phyloP scores from a whole-genome alignment of 2,888 invertebrate genomes.

The Thysanoteuthis rhombus region DNA sequence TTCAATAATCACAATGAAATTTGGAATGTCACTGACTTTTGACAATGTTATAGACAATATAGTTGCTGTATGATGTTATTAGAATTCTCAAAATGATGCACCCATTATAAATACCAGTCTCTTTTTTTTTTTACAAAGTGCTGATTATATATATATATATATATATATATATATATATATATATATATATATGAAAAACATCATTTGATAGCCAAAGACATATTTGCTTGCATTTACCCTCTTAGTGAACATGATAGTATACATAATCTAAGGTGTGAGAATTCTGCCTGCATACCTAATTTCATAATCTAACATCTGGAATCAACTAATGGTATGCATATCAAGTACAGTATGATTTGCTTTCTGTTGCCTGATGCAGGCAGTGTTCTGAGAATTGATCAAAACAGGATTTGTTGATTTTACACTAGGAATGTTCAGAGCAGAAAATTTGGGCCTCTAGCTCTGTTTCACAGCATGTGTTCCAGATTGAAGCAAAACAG shows the following conservation, averaged over 20 bases:
- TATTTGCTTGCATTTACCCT: neutral
- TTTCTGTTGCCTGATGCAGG: neutral
- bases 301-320: slow-evolving; percentile 12
- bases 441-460: neutral
- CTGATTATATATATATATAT: too few relatives aligned
- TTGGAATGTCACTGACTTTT: too few relatives aligned
- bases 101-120: too few relatives aligned
- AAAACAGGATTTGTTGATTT: slow-evolving; percentile 1
- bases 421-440: neutral
- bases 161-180: too few relatives aligned
- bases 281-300: neutral
- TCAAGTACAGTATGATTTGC: neutral
- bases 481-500: neutral
- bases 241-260: neutral
- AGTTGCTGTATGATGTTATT: too few relatives aligned
- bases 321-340: neutral
- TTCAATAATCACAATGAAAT: too few relatives aligned
- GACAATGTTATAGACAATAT: too few relatives aligned
- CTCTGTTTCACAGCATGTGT: neutral
- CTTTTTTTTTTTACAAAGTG: too few relatives aligned
- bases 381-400: neutral
- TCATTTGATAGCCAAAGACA: neutral
- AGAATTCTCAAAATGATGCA: too few relatives aligned
- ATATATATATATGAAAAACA: neutral
- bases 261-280: neutral